Percentiles rank a stretch among this genome's conserved stretches.
Conservation (phyloP, 2,797 vertebrate species). For the Sciurus vulgaris region DNA sequence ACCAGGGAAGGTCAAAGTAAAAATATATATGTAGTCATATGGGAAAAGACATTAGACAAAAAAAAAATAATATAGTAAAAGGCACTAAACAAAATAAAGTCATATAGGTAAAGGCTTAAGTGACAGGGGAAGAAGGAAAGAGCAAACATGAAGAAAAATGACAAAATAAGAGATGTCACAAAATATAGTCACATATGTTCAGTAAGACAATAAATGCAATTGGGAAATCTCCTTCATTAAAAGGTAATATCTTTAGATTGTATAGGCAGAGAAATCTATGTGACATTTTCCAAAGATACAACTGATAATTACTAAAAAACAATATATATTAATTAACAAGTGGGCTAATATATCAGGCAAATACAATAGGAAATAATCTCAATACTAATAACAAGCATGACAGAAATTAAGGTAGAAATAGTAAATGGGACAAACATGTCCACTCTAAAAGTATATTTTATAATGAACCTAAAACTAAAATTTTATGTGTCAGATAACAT, state of each 20-base stretch:
- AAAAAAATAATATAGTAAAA: background rate
- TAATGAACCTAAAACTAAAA: conserved; percentile 36
- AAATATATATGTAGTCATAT: background rate
- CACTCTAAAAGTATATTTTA: conserved; percentile 42
- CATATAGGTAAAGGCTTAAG: background rate
- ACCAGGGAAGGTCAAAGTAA: background rate
- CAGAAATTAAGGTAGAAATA: conserved; percentile 50
- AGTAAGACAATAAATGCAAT: background rate
- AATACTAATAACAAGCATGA: conserved; percentile 36
- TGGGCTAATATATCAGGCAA: background rate
- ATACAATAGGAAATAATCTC: background rate
- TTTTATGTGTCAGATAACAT: conserved; percentile 40
- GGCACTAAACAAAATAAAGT: background rate
- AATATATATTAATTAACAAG: conserved; percentile 25
- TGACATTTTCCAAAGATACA: conserved; percentile 20
- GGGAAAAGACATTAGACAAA: background rate
- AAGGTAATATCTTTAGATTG: background rate
- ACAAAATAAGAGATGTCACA: conserved; percentile 30
- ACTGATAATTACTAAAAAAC: conserved; percentile 2
- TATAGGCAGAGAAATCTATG: background rate
- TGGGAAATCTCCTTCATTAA: background rate
- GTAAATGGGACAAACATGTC: conserved; percentile 30
- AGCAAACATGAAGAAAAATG: background rate
- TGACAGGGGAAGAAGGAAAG: background rate
- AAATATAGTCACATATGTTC: background rate